Evolutionary conservation across 2,888 invertebrate species (phyloP).

Genomic region (Lochmaea capreae): DNA sequence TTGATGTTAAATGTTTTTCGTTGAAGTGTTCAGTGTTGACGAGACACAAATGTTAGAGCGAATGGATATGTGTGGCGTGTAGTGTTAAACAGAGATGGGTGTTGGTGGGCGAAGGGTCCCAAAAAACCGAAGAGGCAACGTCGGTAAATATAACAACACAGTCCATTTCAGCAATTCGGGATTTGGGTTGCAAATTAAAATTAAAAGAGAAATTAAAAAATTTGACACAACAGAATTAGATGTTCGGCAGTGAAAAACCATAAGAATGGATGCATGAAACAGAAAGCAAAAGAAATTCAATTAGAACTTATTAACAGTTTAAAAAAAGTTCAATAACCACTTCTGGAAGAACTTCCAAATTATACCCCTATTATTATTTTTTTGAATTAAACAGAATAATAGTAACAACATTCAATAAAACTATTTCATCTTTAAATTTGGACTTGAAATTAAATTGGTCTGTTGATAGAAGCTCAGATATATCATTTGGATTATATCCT

Average conservation of each 20-base stretch:
- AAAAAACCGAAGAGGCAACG: conserved; percentile 53
- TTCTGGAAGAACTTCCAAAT: conserved; percentile 11
- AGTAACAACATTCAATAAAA: neutral
- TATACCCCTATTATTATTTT: neutral
- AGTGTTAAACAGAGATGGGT: conserved; percentile 47
- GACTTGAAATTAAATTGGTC: too few relatives aligned
- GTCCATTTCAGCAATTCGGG: conserved; percentile 46
- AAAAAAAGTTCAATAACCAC: conserved; percentile 23
- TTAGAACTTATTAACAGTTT: conserved; percentile 38
- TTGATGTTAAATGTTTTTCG: conserved; percentile 40
- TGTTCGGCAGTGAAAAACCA: conserved; percentile 47
- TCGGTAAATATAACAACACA: conserved; percentile 49
- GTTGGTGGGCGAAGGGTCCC: conserved; percentile 60
- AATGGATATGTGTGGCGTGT: conserved; percentile 43
- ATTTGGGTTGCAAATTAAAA: conserved; percentile 46
- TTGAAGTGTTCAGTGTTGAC: conserved; percentile 40
- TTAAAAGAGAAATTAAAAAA: conserved; percentile 49
- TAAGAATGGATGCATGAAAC: conserved; percentile 65
- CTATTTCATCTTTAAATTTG: neutral
- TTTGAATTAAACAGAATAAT: neutral
- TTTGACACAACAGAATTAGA: conserved; percentile 42
- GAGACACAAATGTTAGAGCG: conserved; percentile 41
- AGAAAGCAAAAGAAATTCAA: conserved; percentile 60
- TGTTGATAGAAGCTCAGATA: too few relatives aligned
- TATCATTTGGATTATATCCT: too few relatives aligned